Base-by-base conservation (phyloP, 2,797 vertebrate species). In the Pristis pectinata region DNA sequence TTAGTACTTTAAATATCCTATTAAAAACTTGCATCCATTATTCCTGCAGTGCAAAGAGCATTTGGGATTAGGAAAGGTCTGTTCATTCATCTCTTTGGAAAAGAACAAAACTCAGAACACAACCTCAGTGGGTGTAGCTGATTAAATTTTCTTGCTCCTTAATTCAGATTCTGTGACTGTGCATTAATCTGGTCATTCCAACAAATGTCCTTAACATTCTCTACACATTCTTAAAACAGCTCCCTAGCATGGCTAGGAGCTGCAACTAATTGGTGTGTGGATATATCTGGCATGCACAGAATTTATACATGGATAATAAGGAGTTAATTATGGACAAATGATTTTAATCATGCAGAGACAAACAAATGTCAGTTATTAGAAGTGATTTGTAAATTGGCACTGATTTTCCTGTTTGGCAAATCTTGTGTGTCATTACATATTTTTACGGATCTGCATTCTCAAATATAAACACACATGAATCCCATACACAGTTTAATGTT, bases 401-500 rank as follows among this genome's bases (percentile, higher is more conserved):
- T 74, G 64, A n/a, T 74, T 74, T 74, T 53, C 92, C 72, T 93
- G 27, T 17, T 49, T 74, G 92, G 67, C 67, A 74, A 93, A 93
- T 67, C 70, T 74, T 93, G 13, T 44, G 64, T 5, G 67, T 10
- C 34, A 9, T 17, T n/a, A 17, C 67, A 41, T 0, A 4, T 1
- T 22, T 41, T 27, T 85, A 34, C 13, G 27, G 11, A 8, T 11
- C 70, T 53, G 7, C 34, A 91, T 3, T 59, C 17, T 17, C 27
- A 34, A 41, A 72, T 67, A 17, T 24, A 37, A 53, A 22, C 44
- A 53, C 49, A 10, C 0, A 27, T 41, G 61, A 37, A 11, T n/a
- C n/a, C 6, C 10, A 10, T 17, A 59, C 4, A 34, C 3, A 7
- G n/a, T n/a, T 64, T 89, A 19, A 15, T 22, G 34, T 8, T 89